Conservation (phyloP, 2,113 vertebrate species). For the Taurulus bubalis region DNA sequence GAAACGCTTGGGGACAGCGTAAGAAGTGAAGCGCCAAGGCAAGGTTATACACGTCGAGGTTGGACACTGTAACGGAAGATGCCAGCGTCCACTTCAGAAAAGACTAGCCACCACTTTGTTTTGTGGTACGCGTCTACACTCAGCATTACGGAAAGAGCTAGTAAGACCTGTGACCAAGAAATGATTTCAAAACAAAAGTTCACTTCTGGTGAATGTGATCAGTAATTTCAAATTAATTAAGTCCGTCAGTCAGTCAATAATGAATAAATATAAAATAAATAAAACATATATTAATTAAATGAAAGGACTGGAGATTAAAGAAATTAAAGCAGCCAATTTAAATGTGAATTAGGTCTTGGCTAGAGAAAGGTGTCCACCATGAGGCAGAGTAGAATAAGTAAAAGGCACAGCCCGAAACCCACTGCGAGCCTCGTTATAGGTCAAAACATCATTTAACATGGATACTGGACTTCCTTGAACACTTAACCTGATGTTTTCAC, state of each 20-base stretch:
- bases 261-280: background rate
- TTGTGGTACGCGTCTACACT: background rate
- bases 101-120: background rate
- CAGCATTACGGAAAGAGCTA: background rate
- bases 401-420: background rate
- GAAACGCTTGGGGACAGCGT: background rate
- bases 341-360: background rate
- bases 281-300: background rate
- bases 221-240: background rate
- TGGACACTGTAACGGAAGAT: background rate
- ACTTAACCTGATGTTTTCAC: too few relatives aligned
- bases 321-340: background rate
- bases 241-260: background rate
- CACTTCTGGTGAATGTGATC: background rate
- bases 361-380: background rate
- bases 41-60: background rate
- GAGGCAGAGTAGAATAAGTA: background rate
- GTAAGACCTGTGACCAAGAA: background rate
- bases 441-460: background rate
- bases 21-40: background rate
- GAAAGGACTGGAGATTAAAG: background rate
- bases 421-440: background rate
- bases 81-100: background rate
- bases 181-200: background rate
- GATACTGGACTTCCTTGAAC: background rate